Evolutionary conservation across 2,888 invertebrate species (phyloP), one percentile per base, ranked within the genome.

Genomic region (Thymelicus acteon): DNA sequence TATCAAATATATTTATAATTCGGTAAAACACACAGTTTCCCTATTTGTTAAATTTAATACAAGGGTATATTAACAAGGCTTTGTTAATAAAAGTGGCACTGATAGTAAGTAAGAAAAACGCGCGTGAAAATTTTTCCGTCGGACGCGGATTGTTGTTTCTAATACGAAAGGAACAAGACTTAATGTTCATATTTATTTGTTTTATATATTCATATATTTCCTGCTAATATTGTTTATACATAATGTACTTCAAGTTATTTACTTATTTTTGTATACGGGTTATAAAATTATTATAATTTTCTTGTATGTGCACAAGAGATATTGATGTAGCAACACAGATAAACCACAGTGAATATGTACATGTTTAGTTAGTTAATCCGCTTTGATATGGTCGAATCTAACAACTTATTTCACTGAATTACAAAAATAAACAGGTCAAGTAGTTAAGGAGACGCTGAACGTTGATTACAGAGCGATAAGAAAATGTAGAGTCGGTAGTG

Each of bases 401-500:
- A 7, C 6, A 52, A 15, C 15, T 52, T 8, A 49, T 54, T n/a
- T 54, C 24, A 54, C 6, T 8, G 19, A 24, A 24, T 12, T n/a
- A 54, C 5, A 6, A 24, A 54, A 54, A 24, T 54, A 54, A 54
- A 54, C 24, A 54, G 54, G 54, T 54, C 54, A 24, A 31, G 24
- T 12, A 54, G 54, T 19, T 54, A 24, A 7, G 19, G 54, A 54
- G 12, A 54, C 54, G 24, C 2, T 24, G 12, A 24, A 54, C 54
- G 49, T 24, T 24, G 37, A 67, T 67, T 60, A 49, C 0, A 40
- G 24, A 19, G 49, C 40, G 58, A 64, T 63, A 60, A 64, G 19
- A 70, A 63, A 60, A 70, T 70, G 69, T 64, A 63, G 63, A 69
- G 69, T 60, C 48, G 5, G n/a, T 58, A 48, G 24, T 58, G 57